These are phyloP conservation scores for Lucifuga dentata DNA, from an alignment of 2,113 vertebrate species.

Conservation along the genomic window DNA sequence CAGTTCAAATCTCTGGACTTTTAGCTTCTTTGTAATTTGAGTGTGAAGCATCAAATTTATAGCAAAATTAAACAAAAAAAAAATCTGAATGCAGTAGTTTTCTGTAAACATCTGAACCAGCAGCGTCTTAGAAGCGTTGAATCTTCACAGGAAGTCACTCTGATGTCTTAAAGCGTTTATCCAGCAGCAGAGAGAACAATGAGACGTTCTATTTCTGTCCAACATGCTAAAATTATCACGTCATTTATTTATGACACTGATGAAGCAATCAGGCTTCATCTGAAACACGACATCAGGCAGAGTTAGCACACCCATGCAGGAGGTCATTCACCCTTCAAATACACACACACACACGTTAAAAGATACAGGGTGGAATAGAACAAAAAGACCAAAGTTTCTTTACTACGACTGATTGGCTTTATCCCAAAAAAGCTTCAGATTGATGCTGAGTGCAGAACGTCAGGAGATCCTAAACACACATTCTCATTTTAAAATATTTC, in stretches of 20 bases:
- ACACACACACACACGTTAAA: neutral
- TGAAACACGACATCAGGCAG: slow-evolving; percentile 49
- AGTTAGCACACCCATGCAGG: slow-evolving; percentile 42
- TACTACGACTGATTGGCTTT: neutral
- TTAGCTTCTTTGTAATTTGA: too few species aligned
- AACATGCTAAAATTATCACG: slow-evolving; percentile 66
- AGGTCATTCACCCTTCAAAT: slow-evolving; percentile 24
- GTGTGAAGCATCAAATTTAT: too few species aligned
- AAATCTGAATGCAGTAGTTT: too few species aligned
- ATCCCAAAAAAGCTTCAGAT: too few species aligned
- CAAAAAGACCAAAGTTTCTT: too few species aligned
- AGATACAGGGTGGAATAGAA: slow-evolving; percentile 21
- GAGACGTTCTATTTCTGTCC: slow-evolving; percentile 64
- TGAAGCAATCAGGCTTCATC: slow-evolving; percentile 50
- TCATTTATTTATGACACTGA: slow-evolving; percentile 69
- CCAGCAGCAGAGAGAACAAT: slow-evolving; percentile 32
- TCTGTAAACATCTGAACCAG: too few species aligned
- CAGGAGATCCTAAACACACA: neutral
- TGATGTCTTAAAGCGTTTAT: slow-evolving; percentile 52
- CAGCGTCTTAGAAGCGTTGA: too few species aligned
- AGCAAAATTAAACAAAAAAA: too few species aligned
- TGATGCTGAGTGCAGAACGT: too few species aligned
- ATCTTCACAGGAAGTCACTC: too few species aligned
- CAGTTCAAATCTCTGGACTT: too few species aligned
- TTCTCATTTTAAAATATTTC: neutral